Percentiles rank a stretch among this genome's conserved stretches.
Conservation (phyloP, 1,140 invertebrate species). For the Catajapyx aquilonaris region DNA sequence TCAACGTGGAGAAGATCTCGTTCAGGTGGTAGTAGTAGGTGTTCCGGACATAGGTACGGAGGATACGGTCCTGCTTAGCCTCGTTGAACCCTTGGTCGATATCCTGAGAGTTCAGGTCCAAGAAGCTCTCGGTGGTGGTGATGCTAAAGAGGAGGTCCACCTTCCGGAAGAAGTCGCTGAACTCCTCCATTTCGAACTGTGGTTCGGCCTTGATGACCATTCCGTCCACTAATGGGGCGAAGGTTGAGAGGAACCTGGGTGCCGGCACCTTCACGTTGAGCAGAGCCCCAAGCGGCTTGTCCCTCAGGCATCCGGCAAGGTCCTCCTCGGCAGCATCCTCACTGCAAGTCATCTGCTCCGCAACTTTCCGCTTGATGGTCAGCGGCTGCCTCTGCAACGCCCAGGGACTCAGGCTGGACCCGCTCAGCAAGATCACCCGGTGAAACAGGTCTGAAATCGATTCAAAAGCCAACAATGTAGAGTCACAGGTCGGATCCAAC, state of each 20-base stretch:
- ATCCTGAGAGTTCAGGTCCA: constrained; percentile 42
- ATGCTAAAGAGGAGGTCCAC: constrained; percentile 10
- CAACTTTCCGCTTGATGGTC: constrained; percentile 51
- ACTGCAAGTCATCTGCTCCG: constrained; percentile 52
- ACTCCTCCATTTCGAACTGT: constrained; percentile 17
- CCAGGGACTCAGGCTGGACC: constrained; percentile 87
- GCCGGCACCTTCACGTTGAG: constrained; percentile 47
- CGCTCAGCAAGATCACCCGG: constrained; percentile 76
- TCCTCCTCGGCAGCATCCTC: constrained; percentile 55
- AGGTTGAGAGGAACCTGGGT: constrained; percentile 62
- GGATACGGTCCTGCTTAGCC: constrained; percentile 55
- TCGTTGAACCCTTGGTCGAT: constrained; percentile 69
- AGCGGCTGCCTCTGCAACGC: constrained; percentile 73
- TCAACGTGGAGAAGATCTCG: constrained; percentile 71
- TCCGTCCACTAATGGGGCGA: constrained; percentile 74
- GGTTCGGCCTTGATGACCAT: constrained; percentile 22
- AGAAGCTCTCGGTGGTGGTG: constrained; percentile 42
- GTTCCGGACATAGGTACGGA: constrained; percentile 70
- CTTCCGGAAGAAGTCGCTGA: constrained; percentile 9
- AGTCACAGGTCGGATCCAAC: too few relatives aligned
- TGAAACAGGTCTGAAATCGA: constrained; percentile 63
- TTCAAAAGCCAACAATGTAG: too few relatives aligned
- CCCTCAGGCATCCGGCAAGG: constrained; percentile 58
- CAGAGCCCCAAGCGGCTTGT: constrained; percentile 44
- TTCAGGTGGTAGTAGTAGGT: constrained; percentile 73